phyloP scores from a whole-genome alignment of 1,140 invertebrate species.

The Drosophila ironensis region DNA sequence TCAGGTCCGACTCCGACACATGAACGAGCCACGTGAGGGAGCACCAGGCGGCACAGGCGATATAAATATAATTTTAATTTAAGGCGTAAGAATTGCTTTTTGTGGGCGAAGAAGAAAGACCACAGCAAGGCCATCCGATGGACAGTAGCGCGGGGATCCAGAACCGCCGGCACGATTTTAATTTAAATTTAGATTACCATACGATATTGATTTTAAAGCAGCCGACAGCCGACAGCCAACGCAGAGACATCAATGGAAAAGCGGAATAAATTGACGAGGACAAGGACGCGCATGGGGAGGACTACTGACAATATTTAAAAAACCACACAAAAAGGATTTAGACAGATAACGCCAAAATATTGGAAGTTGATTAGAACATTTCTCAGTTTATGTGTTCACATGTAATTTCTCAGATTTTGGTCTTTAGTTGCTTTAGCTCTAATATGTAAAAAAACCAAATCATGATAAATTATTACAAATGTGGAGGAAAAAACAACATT shows the following conservation, averaged over 20 bases:
- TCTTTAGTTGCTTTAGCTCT: constrained; percentile 60
- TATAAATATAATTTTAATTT: constrained; percentile 81
- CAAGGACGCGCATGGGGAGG: constrained; percentile 31
- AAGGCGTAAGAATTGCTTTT: constrained; percentile 79
- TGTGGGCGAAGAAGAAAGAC: constrained; percentile 50
- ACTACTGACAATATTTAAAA: constrained; percentile 78
- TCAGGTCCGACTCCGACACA: constrained; percentile 74
- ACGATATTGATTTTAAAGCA: constrained; percentile 55
- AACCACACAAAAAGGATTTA: constrained; percentile 22
- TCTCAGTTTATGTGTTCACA: constrained; percentile 23
- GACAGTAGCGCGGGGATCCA: too few relatives aligned
- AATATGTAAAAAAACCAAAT: constrained; percentile 63
- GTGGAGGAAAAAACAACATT: constrained; percentile 11
- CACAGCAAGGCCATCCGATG: constrained; percentile 22
- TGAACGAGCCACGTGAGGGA: constrained; percentile 48
- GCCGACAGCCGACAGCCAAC: constrained; percentile 24
- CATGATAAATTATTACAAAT: constrained; percentile 37
- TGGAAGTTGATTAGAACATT: constrained; percentile 11
- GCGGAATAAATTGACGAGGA: constrained; percentile 36
- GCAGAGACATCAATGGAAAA: constrained; percentile 26
- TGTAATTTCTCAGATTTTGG: constrained; percentile 13
- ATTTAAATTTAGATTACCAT: constrained; percentile 74
- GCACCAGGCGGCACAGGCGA: constrained; percentile 26
- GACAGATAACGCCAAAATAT: constrained; percentile 19
- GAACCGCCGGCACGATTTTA: constrained; percentile 51